Evolutionary conservation across 2,888 invertebrate genomes (phyloP).

Genomic region (Prostheceraeus crozeri): DNA sequence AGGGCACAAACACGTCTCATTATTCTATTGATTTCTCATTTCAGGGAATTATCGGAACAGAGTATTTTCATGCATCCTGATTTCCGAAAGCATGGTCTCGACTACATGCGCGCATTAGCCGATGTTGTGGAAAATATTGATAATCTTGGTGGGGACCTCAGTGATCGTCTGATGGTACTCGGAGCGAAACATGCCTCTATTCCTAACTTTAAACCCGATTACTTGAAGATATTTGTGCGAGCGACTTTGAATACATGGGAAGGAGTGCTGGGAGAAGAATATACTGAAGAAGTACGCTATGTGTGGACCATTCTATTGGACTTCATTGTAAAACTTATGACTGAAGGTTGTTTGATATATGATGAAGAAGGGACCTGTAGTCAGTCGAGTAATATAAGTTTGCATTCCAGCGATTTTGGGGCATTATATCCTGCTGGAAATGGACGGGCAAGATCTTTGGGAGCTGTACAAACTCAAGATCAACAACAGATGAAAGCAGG

Average conservation of each 20-base stretch:
- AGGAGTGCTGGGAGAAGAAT: conserved; percentile 48
- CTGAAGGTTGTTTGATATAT: conserved; percentile 10
- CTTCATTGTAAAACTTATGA: conserved; percentile 41
- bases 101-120: background rate
- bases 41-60: too few relatives aligned
- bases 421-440: too few relatives aligned
- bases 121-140: background rate
- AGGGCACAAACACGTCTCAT: too few relatives aligned
- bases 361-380: too few relatives aligned
- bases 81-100: background rate
- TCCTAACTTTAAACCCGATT: conserved; percentile 44
- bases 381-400: too few relatives aligned
- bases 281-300: conserved; percentile 46
- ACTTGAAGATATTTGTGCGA: conserved; percentile 42
- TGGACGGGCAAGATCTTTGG: too few relatives aligned
- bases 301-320: conserved; percentile 45
- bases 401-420: too few relatives aligned
- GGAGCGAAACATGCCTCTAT: conserved; percentile 49
- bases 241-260: conserved; percentile 44
- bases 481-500: too few relatives aligned
- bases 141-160: background rate
- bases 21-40: too few relatives aligned
- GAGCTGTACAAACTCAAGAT: too few relatives aligned
- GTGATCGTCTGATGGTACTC: conserved; percentile 43
- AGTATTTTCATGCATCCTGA: too few relatives aligned